Percentiles rank a stretch among this genome's conserved stretches.
Evolutionary conservation across 1,140 invertebrate genomes (phyloP).

Genomic region (Trinorchestia longiramus): DNA sequence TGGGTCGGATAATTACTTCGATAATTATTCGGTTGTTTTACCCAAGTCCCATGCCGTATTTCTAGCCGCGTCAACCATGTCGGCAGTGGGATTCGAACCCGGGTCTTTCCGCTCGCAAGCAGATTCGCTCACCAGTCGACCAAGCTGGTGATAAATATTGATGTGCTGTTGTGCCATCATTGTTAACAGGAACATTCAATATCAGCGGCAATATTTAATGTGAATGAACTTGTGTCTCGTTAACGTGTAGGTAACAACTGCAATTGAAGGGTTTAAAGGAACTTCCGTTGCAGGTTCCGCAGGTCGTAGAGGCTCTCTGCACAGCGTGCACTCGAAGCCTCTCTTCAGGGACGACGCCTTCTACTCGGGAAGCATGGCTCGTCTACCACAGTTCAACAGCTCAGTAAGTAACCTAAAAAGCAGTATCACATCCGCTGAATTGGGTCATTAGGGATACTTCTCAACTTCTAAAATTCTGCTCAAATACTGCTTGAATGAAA

Average conservation of each 20-base stretch:
- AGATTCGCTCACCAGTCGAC: too few relatives aligned
- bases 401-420: conserved; percentile 71
- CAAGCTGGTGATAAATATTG: too few relatives aligned
- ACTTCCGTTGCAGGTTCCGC: neutral
- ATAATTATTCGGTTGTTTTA: too few relatives aligned
- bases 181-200: too few relatives aligned
- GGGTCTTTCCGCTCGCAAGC: too few relatives aligned
- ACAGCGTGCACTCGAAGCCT: conserved; percentile 69
- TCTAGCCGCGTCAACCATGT: too few relatives aligned
- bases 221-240: neutral
- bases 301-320: neutral
- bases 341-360: conserved; percentile 78
- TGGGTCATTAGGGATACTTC: neutral
- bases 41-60: too few relatives aligned
- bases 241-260: neutral
- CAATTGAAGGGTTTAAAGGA: neutral
- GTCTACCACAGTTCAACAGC: conserved; percentile 85
- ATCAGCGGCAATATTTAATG: neutral
- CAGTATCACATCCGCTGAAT: neutral
- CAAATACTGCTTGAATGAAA: neutral
- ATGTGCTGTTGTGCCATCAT: too few relatives aligned
- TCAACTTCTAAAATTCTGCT: neutral
- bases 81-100: too few relatives aligned
- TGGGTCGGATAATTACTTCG: too few relatives aligned
- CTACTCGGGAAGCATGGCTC: conserved; percentile 84